Conservation (phyloP, 2,113 vertebrate genomes). For the Morone saxatilis region DNA sequence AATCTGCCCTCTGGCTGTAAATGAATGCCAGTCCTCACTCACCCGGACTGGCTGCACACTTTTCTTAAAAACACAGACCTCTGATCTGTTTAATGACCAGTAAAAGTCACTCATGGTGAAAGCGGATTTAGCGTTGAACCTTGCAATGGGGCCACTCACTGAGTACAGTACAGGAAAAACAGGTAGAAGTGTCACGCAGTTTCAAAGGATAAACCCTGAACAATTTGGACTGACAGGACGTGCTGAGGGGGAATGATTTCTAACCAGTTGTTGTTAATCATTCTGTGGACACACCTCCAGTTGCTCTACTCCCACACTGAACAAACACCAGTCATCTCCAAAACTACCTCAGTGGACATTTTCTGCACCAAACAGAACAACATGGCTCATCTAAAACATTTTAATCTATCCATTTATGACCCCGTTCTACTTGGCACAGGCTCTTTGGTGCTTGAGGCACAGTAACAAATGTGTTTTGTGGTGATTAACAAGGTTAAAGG, state of each 20-base stretch:
- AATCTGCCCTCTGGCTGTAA: constrained; percentile 73
- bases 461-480: not conserved
- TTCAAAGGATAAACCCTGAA: not conserved
- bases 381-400: not conserved
- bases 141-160: not conserved
- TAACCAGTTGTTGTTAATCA: constrained; percentile 1
- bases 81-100: constrained; percentile 21
- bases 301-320: not conserved
- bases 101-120: not conserved
- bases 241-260: not conserved
- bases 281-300: not conserved
- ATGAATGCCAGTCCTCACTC: constrained; percentile 63
- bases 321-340: not conserved
- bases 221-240: too few species aligned
- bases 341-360: not conserved
- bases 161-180: too few species aligned
- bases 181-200: not conserved
- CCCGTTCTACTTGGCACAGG: not conserved
- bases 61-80: constrained; percentile 20
- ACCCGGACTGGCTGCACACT: not conserved
- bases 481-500: not conserved
- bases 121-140: not conserved
- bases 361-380: not conserved
- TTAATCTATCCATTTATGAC: not conserved
- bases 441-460: not conserved